Conservation (phyloP, 2,888 invertebrate species). For the Troides oblongomaculatus region DNA sequence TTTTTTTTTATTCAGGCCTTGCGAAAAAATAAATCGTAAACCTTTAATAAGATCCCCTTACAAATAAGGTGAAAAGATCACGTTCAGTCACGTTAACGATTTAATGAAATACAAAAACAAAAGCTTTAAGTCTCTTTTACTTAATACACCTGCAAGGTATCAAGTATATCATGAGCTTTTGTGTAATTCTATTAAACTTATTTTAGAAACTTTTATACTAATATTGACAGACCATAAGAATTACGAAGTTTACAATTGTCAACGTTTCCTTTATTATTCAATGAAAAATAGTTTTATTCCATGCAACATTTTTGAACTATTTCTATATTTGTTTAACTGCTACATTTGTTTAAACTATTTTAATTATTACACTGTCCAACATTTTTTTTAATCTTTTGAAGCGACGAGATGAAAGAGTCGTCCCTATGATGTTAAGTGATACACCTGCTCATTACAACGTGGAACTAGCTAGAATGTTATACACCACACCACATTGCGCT, state of each 20-base stretch:
- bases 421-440: too few species aligned
- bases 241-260: not conserved
- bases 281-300: not conserved
- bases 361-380: not conserved
- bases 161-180: not conserved
- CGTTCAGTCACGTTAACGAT: not conserved
- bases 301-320: too few species aligned
- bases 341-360: not conserved
- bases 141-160: not conserved
- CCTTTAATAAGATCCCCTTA: not conserved
- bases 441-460: too few species aligned
- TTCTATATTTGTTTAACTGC: too few species aligned
- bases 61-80: constrained; percentile 1
- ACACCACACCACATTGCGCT: too few species aligned
- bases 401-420: too few species aligned
- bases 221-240: not conserved
- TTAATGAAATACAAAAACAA: not conserved
- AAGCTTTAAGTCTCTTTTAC: not conserved
- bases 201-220: not conserved
- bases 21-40: constrained; percentile 1
- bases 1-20: not conserved
- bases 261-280: not conserved
- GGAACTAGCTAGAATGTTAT: too few species aligned
- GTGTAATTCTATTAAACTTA: not conserved
- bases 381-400: too few species aligned